Evolutionary conservation across 1,140 invertebrate species (phyloP).

Genomic region (Yoshiicerus persimilis): DNA sequence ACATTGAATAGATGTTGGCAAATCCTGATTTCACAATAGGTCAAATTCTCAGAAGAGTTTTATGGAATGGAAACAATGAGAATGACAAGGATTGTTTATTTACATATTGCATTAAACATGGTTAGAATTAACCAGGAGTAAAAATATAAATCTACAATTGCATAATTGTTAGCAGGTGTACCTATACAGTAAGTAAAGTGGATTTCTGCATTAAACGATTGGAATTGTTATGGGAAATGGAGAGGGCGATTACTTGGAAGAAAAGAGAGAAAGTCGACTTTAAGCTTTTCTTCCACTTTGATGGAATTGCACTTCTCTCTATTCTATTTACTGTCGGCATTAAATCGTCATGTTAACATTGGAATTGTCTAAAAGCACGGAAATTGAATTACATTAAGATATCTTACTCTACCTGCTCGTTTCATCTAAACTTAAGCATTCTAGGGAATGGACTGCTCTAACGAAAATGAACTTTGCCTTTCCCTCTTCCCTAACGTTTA

Average conservation of each 20-base stretch:
- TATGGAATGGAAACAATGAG: too few relatives aligned
- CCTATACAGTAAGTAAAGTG: too few relatives aligned
- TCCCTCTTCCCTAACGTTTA: background rate
- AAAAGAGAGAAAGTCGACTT: background rate
- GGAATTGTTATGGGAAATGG: background rate
- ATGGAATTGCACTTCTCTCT: background rate
- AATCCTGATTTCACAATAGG: too few relatives aligned
- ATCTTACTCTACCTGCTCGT: background rate
- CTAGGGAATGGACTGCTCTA: background rate
- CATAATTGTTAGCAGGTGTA: too few relatives aligned
- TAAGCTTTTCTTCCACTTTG: background rate
- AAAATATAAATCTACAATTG: too few relatives aligned
- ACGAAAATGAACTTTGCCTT: background rate
- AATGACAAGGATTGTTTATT: too few relatives aligned
- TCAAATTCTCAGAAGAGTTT: too few relatives aligned
- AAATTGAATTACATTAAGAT: slow-evolving; percentile 8
- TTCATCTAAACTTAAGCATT: background rate
- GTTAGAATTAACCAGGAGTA: too few relatives aligned
- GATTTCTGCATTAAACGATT: too few relatives aligned
- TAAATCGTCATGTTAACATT: background rate
- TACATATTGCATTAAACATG: too few relatives aligned
- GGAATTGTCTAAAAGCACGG: background rate
- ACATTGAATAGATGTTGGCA: too few relatives aligned
- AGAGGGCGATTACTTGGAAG: background rate
- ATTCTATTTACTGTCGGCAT: background rate